phyloP scores from a whole-genome alignment of 1,140 invertebrate genomes.

The Centruroides sculpturatus region DNA sequence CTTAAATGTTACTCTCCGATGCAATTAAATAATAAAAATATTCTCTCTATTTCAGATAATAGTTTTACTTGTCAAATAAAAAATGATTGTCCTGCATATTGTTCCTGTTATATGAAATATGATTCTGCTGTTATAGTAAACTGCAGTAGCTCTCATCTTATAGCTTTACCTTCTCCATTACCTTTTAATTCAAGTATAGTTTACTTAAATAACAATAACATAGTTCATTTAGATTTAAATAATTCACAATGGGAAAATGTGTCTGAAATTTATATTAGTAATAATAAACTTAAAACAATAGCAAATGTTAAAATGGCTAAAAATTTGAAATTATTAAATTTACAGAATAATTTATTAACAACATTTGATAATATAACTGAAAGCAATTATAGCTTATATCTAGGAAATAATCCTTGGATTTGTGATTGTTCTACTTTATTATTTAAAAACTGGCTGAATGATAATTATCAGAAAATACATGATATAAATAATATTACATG shows the following conservation, averaged over 20 bases:
- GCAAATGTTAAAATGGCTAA: conserved; percentile 6
- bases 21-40: conserved; percentile 12
- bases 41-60: conserved; percentile 14
- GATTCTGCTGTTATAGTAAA: conserved; percentile 35
- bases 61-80: conserved; percentile 13
- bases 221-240: conserved; percentile 29
- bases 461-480: conserved; percentile 22
- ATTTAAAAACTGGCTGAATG: conserved; percentile 41
- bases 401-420: conserved; percentile 44
- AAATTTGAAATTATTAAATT: conserved; percentile 16
- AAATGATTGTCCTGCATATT: conserved; percentile 26
- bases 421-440: conserved; percentile 42
- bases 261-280: conserved; percentile 32
- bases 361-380: conserved; percentile 6
- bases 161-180: conserved; percentile 4
- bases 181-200: conserved; percentile 30
- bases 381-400: conserved; percentile 9
- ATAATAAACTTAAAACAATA: conserved; percentile 35
- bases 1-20: conserved; percentile 27
- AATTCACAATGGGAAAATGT: conserved; percentile 19
- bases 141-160: conserved; percentile 29
- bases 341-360: conserved; percentile 13
- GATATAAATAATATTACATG: conserved; percentile 17
- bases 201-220: conserved; percentile 34
- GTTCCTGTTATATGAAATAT: conserved; percentile 32